Evolutionary conservation across 2,113 vertebrate species (phyloP).

Genomic region (Dryoscopus gambensis): DNA sequence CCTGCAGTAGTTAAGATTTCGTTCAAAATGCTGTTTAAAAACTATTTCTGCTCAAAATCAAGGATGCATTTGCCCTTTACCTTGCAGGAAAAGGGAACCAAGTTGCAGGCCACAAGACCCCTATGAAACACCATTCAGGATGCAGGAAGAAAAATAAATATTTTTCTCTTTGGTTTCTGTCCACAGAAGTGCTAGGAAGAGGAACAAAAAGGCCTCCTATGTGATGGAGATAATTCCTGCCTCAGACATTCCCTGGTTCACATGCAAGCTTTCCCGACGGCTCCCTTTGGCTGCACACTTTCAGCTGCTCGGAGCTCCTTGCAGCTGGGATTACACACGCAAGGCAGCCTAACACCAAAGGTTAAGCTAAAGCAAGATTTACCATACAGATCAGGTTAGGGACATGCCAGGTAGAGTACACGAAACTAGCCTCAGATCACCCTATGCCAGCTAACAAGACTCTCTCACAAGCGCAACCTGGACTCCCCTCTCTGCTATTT

Average conservation of each 20-base stretch:
- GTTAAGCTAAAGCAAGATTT: neutral
- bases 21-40: neutral
- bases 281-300: rapidly evolving
- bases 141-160: neutral
- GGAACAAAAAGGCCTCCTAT: neutral
- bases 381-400: neutral
- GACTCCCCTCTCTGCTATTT: neutral
- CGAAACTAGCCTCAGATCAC: neutral
- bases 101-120: neutral
- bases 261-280: rapidly evolving
- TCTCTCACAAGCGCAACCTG: neutral
- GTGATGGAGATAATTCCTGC: neutral
- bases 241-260: neutral
- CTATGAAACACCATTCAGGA: neutral
- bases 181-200: neutral
- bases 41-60: neutral
- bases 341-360: neutral
- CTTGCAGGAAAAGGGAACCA: neutral
- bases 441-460: neutral
- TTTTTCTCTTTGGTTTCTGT: neutral
- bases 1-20: neutral
- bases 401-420: neutral
- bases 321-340: neutral
- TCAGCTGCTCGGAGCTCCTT: neutral
- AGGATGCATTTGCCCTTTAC: neutral